These are phyloP conservation scores for Rhingia campestris DNA, from an alignment of 2,888 invertebrate species.

Conservation along the genomic window DNA sequence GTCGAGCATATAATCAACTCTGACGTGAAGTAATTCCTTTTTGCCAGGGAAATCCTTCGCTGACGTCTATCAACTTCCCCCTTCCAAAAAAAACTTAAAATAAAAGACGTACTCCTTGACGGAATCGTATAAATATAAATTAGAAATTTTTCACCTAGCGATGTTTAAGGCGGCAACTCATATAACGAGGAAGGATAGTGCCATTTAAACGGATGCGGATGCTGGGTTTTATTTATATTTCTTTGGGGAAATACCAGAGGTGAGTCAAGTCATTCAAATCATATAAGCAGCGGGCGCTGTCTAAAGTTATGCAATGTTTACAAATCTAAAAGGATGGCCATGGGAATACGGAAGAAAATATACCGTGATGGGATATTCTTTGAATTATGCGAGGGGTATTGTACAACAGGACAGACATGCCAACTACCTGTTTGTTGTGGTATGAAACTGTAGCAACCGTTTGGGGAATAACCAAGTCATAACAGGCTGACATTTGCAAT, in stretches of 20 bases:
- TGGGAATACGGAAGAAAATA: slow-evolving; percentile 44
- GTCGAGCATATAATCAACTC: slow-evolving; percentile 65
- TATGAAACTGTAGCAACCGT: slow-evolving; percentile 7
- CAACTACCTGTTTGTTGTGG: slow-evolving; percentile 62
- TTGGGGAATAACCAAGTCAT: slow-evolving; percentile 53
- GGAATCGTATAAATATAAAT: slow-evolving; percentile 70
- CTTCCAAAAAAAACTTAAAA: slow-evolving; percentile 25
- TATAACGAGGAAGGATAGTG: slow-evolving; percentile 34
- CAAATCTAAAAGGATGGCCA: slow-evolving; percentile 42
- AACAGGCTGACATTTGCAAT: slow-evolving; percentile 26
- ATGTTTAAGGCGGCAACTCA: not conserved
- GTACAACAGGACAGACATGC: slow-evolving; percentile 33
- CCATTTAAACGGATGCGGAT: slow-evolving; percentile 48
- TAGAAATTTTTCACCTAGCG: slow-evolving; percentile 58
- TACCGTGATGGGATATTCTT: slow-evolving; percentile 3
- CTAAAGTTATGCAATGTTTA: slow-evolving; percentile 45
- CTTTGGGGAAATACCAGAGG: not conserved
- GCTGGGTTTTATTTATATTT: slow-evolving; percentile 21
- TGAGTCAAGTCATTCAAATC: slow-evolving; percentile 40
- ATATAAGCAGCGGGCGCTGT: slow-evolving; percentile 27
- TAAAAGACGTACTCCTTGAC: slow-evolving; percentile 40
- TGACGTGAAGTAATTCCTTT: slow-evolving; percentile 48
- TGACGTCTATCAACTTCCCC: slow-evolving; percentile 38
- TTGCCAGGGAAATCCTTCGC: slow-evolving; percentile 30
- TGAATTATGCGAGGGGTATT: not conserved